Percentiles rank a stretch among this genome's conserved stretches.
Evolutionary conservation across 92 coral and sea anemone species (phyloP).

Genomic region (Porites divaricata): DNA sequence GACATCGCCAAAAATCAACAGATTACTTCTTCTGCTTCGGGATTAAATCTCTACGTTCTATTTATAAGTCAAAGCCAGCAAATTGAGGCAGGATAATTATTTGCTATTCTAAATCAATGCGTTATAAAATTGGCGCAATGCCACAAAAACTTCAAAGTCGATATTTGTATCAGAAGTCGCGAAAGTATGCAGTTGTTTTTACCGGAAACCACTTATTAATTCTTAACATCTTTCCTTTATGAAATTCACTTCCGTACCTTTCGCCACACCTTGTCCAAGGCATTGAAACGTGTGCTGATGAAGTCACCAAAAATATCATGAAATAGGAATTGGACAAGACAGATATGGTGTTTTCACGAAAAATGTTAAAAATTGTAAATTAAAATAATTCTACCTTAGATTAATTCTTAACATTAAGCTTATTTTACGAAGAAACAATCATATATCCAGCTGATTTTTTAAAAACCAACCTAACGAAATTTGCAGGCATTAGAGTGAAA

Average conservation of each 20-base stretch:
- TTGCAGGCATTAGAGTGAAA: too few relatives aligned
- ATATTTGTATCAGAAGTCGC: too few relatives aligned
- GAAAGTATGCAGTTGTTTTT: neutral
- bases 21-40: neutral
- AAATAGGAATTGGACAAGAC: neutral
- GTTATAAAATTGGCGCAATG: neutral
- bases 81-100: neutral
- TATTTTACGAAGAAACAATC: too few relatives aligned
- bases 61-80: neutral
- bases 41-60: neutral
- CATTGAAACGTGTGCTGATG: neutral
- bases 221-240: neutral
- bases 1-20: neutral
- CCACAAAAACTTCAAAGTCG: neutral
- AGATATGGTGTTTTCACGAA: too few relatives aligned
- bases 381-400: too few relatives aligned
- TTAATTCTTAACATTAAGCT: too few relatives aligned
- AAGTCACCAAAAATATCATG: neutral
- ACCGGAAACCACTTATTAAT: conserved; percentile 26
- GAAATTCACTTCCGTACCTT: conserved; percentile 19
- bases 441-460: too few relatives aligned
- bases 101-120: neutral
- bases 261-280: conserved; percentile 32
- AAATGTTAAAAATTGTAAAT: too few relatives aligned
- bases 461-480: too few relatives aligned